These are phyloP conservation scores for Rotaria socialis DNA, from an alignment of 2,888 invertebrate genomes.

Conservation along the genomic window DNA sequence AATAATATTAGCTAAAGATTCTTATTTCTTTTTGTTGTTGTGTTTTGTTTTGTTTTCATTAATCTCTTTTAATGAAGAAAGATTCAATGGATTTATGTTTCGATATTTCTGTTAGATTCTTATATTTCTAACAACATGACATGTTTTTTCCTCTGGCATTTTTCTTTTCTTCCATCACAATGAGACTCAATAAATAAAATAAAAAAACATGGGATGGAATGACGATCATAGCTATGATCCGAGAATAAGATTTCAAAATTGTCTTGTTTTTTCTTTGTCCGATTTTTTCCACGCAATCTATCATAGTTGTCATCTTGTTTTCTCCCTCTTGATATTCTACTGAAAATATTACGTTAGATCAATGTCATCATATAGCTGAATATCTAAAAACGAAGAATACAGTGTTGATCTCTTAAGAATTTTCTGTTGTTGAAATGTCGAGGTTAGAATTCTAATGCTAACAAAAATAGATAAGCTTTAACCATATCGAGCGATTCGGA, in stretches of 20 bases:
- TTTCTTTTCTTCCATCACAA: background rate
- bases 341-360: background rate
- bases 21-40: too few species aligned
- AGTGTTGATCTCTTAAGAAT: constrained; percentile 18
- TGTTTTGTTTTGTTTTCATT: background rate
- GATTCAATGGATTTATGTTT: background rate
- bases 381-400: background rate
- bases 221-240: background rate
- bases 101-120: background rate
- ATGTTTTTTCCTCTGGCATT: background rate
- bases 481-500: background rate
- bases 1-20: background rate
- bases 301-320: background rate
- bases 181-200: background rate
- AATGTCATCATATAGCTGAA: background rate
- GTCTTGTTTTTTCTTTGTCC: background rate
- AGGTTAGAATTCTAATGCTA: background rate
- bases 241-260: background rate
- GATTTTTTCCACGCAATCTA: background rate
- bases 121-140: background rate
- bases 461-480: background rate
- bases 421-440: background rate
- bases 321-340: background rate
- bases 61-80: background rate
- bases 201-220: background rate